A percentile compares a stretch with the other conserved stretches of the same genome.
These are phyloP conservation scores for Drosophila rellima DNA, from an alignment of 2,888 invertebrate genomes.

Conservation along the genomic window DNA sequence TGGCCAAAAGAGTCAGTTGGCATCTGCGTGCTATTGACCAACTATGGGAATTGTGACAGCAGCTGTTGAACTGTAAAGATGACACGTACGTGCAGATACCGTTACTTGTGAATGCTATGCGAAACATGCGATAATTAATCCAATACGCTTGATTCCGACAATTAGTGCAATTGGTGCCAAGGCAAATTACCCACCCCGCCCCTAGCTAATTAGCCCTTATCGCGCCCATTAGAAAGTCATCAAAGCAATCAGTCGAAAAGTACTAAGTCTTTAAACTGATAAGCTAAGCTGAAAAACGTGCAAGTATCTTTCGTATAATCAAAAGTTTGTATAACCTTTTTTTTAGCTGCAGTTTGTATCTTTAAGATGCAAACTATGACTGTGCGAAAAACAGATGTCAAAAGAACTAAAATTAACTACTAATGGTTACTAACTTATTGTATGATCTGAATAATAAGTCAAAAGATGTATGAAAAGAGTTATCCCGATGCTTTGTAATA, in stretches of 20 bases:
- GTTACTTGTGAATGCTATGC: conserved; percentile 45
- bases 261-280: conserved; percentile 33
- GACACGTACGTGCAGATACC: conserved; percentile 53
- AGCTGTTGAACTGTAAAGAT: conserved; percentile 35
- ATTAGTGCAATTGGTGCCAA: conserved; percentile 56
- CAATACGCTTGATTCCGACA: conserved; percentile 32
- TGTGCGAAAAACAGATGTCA: neutral
- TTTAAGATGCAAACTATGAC: conserved; percentile 6
- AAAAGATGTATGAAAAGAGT: no score
- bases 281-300: conserved; percentile 42
- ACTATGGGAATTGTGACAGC: conserved; percentile 37
- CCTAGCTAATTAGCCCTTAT: conserved; percentile 26
- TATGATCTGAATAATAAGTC: no score
- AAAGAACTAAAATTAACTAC: no score
- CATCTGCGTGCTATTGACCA: conserved; percentile 60
- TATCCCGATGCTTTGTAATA: no score
- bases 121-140: conserved; percentile 48
- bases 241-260: conserved; percentile 34
- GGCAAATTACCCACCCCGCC: conserved; percentile 41
- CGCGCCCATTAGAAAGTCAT: conserved; percentile 52
- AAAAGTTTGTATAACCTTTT: conserved; percentile 13
- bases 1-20: conserved; percentile 40
- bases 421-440: no score
- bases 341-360: conserved; percentile 11
- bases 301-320: conserved; percentile 36